Evolutionary conservation across 2,888 invertebrate genomes (phyloP), one percentile per base, ranked within the genome.

Genomic region (Molorchus minor): DNA sequence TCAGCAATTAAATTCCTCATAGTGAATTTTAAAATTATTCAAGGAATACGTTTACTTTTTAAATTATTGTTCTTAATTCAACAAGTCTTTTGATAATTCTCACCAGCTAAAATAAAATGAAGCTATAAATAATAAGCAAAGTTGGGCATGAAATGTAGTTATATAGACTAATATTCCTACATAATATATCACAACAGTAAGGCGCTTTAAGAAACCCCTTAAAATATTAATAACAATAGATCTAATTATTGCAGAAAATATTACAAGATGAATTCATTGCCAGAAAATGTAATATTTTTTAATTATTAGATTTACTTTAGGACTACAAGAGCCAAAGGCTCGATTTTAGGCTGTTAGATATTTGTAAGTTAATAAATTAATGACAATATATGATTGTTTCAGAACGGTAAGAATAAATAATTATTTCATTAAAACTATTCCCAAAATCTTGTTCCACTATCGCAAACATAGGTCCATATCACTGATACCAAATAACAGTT

Each of bases 161-260:
- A 44, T 54, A 33, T 30, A 35, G 13, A 33, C 7, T 33, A 33
- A 10, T 33, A 10, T 33, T n/a, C 5, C 12, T 5, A 33, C 36
- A 36, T 36, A 19, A 12, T 49, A 49, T 49, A 49, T 49, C 47
- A 49, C 47, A 45, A 45, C 10, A 41, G 19, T 47, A 20, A 29
- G 47, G 36, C 21, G 36, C 21, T 47, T 16, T 25, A 15, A 19
- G 33, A 33, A 33, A 33, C 12, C n/a, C 45, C 30, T 45, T 30
- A 5, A 33, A 45, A 33, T 10, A 33, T 10, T 33, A 33, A 33
- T n/a, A 33, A 10, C 33, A 33, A n/a, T 25, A 8, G 25, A 8
- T 8, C 25, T 25, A 25, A 25, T 25, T 5, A 4, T 25, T 25
- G 8, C 25, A 33, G 5, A 33, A 3, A 33, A 33, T 33, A 33